A percentile compares a stretch with the other conserved stretches of the same genome.
These are phyloP conservation scores for Amblyteles armatorius DNA, from an alignment of 2,888 invertebrate genomes.

Conservation along the genomic window DNA sequence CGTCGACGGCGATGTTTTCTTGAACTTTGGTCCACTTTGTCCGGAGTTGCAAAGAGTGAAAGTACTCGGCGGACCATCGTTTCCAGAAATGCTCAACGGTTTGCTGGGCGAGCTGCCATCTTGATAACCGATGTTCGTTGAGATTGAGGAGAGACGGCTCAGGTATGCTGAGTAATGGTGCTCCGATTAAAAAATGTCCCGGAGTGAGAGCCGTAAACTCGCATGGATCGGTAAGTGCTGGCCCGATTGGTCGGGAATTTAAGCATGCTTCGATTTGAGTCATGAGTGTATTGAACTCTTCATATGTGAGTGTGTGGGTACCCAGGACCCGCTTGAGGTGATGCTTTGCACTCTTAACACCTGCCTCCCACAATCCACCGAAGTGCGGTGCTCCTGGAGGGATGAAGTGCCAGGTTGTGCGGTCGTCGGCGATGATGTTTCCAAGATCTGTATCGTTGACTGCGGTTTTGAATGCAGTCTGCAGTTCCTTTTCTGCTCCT, in stretches of 20 bases:
- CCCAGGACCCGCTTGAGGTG: constrained; percentile 63
- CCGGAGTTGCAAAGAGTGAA: constrained; percentile 14
- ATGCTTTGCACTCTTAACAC: constrained; percentile 71
- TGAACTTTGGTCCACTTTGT: not conserved
- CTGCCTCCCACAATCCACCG: constrained; percentile 73
- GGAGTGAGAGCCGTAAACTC: constrained; percentile 42
- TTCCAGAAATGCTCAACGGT: constrained; percentile 42
- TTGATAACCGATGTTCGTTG: constrained; percentile 12
- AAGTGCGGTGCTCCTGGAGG: constrained; percentile 70
- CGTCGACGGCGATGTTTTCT: not conserved
- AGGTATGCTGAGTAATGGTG: not conserved
- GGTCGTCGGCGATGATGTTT: constrained; percentile 51
- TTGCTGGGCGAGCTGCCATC: constrained; percentile 29
- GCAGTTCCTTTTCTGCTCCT: constrained; percentile 70
- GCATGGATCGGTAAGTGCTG: not conserved
- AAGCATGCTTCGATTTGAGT: constrained; percentile 21
- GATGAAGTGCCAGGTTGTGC: constrained; percentile 78
- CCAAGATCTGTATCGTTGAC: constrained; percentile 1
- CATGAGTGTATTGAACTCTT: constrained; percentile 14
- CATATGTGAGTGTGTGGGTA: constrained; percentile 3
- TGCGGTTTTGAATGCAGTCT: constrained; percentile 9
- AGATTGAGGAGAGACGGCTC: not conserved
- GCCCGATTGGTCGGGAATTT: constrained; percentile 36
- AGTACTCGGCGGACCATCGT: constrained; percentile 16
- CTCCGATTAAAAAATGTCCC: constrained; percentile 36